Evolutionary conservation across 2,888 invertebrate species (phyloP), one percentile per base, ranked within the genome.

Genomic region (Alentia gelatinosa): DNA sequence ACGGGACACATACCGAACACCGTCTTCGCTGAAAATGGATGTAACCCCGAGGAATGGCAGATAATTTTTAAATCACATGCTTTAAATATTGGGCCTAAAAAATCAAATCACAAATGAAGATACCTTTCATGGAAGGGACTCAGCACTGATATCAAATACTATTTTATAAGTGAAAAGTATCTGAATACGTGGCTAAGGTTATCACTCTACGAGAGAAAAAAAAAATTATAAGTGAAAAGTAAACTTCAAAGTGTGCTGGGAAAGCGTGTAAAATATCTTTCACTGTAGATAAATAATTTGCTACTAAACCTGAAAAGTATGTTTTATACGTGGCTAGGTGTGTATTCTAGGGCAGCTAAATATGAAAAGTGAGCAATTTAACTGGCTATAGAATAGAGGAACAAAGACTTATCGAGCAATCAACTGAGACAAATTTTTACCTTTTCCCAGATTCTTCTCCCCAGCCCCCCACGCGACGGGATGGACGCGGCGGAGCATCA

Each of bases 401-500:
- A n/a, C n/a, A n/a, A n/a, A n/a, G n/a, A n/a, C n/a, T n/a, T n/a
- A n/a, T n/a, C n/a, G n/a, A n/a, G n/a, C n/a, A n/a, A n/a, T n/a
- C n/a, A n/a, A n/a, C n/a, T n/a, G n/a, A n/a, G n/a, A n/a, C 56
- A 56, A 56, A 56, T 35, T n/a, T 0, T n/a, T 56, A 63, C 89
- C 74, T 40, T 74, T 89, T 90, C 15, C 83, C 83, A 30, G 84
- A 86, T 56, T 90, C 90, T 37, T 90, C 90, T 63, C 90, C 90
- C 90, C 90, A 90, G 37, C 90, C 90, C 68, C 90, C 90, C n/a
- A 90, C 79, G 9, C 90, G 83, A 26, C 84, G 40, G 4, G 90
- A 84, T 5, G 90, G 90, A 37, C 63, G 30, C 7, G 90, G 90
- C 33, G 90, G 90, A 4, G 56, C 90, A 37, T 86, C 86, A 4